Percentiles rank a stretch among this genome's conserved stretches.
Conservation (phyloP, 1,140 invertebrate species). For the Leptinotarsa texana region DNA sequence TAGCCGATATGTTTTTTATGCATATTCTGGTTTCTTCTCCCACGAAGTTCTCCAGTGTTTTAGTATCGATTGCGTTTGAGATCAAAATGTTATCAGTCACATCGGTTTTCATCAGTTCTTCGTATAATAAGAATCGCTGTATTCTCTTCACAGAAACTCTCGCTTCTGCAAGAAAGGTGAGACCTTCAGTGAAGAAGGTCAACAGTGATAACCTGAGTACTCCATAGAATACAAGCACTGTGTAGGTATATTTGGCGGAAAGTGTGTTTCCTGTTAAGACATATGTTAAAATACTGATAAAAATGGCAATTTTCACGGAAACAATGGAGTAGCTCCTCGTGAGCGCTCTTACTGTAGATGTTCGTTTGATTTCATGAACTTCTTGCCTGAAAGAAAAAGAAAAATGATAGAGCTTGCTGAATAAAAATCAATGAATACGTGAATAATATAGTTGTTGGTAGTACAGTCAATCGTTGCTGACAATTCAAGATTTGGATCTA, state of each 20-base stretch:
- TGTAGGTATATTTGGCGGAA: constrained; percentile 75
- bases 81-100: background rate
- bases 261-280: constrained; percentile 71
- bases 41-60: constrained; percentile 30
- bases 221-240: constrained; percentile 73
- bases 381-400: constrained; percentile 43
- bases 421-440: too few relatives aligned
- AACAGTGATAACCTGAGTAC: constrained; percentile 73
- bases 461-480: too few relatives aligned
- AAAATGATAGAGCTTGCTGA: too few relatives aligned
- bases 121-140: constrained; percentile 70
- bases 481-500: too few relatives aligned
- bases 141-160: constrained; percentile 69
- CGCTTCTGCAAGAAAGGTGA: constrained; percentile 65
- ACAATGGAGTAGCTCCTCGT: constrained; percentile 75
- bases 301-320: constrained; percentile 75
- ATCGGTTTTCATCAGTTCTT: constrained; percentile 55
- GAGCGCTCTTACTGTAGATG: constrained; percentile 68
- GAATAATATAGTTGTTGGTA: too few relatives aligned
- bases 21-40: background rate
- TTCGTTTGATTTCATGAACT: constrained; percentile 47
- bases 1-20: constrained; percentile 38
- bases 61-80: background rate
- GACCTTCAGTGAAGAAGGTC: constrained; percentile 70
- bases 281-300: constrained; percentile 76